These are phyloP conservation scores for Ptilonorhynchus violaceus DNA, from an alignment of 2,113 vertebrate species.

Conservation along the genomic window DNA sequence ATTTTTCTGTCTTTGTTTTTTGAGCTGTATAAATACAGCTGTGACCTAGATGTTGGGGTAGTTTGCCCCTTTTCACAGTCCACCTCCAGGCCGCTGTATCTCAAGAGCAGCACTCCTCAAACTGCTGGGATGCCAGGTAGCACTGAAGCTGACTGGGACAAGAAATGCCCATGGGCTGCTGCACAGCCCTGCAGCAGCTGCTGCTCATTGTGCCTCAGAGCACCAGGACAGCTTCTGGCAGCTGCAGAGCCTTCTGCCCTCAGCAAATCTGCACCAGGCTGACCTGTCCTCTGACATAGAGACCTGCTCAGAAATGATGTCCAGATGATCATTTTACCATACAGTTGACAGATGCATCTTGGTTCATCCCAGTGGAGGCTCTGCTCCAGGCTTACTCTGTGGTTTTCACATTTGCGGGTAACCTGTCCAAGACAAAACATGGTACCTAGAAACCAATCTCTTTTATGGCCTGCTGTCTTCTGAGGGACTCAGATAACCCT, in stretches of 20 bases:
- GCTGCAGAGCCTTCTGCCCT: background rate
- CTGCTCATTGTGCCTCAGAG: background rate
- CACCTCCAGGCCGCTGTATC: background rate
- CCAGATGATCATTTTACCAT: background rate
- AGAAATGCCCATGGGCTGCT: background rate
- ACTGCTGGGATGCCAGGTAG: background rate
- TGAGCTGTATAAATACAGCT: constrained; percentile 48
- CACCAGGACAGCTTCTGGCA: background rate
- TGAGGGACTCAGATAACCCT: background rate
- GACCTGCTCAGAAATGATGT: background rate
- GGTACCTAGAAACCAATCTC: background rate
- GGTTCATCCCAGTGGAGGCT: background rate
- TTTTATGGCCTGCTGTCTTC: background rate
- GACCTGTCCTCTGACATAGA: background rate
- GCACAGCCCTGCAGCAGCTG: background rate
- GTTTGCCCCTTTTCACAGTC: background rate
- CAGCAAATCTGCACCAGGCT: background rate
- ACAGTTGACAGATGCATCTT: background rate
- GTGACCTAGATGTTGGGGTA: constrained; percentile 29
- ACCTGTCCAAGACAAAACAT: background rate
- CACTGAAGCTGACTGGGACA: background rate
- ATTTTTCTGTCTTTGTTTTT: constrained; percentile 36
- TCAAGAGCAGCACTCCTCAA: background rate
- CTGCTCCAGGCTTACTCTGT: background rate
- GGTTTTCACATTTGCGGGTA: background rate